Percentiles rank a stretch among this genome's conserved stretches.
phyloP scores from a whole-genome alignment of 1,140 invertebrate species.

The Psix sp. region DNA sequence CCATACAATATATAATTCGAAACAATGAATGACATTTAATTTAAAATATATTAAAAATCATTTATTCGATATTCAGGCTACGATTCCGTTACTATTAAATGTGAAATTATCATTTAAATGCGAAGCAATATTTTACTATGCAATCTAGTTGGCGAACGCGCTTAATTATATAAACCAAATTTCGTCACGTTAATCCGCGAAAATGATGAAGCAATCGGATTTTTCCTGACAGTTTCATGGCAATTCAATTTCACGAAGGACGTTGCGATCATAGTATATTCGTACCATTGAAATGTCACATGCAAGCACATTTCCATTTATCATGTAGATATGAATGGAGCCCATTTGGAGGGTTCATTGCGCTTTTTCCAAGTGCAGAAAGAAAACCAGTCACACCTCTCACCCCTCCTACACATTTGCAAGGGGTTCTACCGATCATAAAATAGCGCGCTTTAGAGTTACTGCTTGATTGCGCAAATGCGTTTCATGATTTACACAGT shows the following conservation, averaged over 20 bases:
- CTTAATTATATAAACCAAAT: conserved; percentile 50
- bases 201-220: conserved; percentile 49
- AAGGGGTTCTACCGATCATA: conserved; percentile 36
- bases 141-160: conserved; percentile 28
- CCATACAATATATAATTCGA: no score
- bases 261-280: conserved; percentile 43
- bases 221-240: conserved; percentile 50
- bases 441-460: conserved; percentile 56
- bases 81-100: not conserved
- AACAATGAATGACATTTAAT: no score
- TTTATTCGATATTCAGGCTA: no score
- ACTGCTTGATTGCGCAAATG: conserved; percentile 56
- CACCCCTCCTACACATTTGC: not conserved
- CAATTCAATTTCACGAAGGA: conserved; percentile 54
- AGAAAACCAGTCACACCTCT: conserved; percentile 24
- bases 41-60: no score
- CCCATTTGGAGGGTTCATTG: conserved; percentile 54
- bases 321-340: conserved; percentile 55
- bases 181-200: conserved; percentile 47
- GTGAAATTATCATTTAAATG: conserved; percentile 2
- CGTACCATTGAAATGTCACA: conserved; percentile 56
- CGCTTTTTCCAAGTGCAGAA: conserved; percentile 49
- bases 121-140: conserved; percentile 11
- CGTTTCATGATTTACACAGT: conserved; percentile 48
- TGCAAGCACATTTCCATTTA: conserved; percentile 58